These are phyloP conservation scores for Schizotus pectinicornis DNA, from an alignment of 2,888 invertebrate species.

Conservation along the genomic window DNA sequence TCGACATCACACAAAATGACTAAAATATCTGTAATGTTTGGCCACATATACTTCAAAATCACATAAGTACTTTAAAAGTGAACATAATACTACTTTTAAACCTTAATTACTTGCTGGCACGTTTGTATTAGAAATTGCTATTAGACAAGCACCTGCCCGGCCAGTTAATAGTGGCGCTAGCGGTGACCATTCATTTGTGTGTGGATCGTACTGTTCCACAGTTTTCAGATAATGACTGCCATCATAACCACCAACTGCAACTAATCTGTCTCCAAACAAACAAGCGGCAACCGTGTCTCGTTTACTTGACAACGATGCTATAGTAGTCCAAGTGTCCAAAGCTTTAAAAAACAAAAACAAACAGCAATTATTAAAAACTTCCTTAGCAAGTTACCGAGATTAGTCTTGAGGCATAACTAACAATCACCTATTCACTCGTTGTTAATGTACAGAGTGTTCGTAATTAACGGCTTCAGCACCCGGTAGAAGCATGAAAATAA, in stretches of 20 bases:
- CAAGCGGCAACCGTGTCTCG: slow-evolving; percentile 90
- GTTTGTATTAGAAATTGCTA: slow-evolving; percentile 56
- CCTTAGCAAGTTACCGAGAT: no score
- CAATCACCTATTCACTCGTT: no score
- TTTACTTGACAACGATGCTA: slow-evolving; percentile 82
- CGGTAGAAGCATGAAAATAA: no score
- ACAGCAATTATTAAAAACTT: no score
- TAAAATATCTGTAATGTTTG: no score
- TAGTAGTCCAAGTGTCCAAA: slow-evolving; percentile 86
- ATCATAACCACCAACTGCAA: slow-evolving; percentile 91
- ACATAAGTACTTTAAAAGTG: no score
- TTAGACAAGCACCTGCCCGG: slow-evolving; percentile 88
- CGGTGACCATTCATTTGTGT: slow-evolving; percentile 78
- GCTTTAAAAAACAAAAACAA: slow-evolving; percentile 61
- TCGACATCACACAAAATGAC: no score
- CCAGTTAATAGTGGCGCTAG: slow-evolving; percentile 81
- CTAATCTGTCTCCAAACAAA: slow-evolving; percentile 79
- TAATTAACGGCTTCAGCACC: no score
- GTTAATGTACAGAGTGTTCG: no score
- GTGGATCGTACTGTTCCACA: slow-evolving; percentile 90
- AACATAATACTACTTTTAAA: slow-evolving; percentile 4
- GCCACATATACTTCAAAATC: no score
- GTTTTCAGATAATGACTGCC: slow-evolving; percentile 85
- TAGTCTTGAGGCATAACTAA: no score
- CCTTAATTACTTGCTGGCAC: slow-evolving; percentile 2